phyloP scores from a whole-genome alignment of 2,888 invertebrate genomes.

The Sinotaia quadrata region DNA sequence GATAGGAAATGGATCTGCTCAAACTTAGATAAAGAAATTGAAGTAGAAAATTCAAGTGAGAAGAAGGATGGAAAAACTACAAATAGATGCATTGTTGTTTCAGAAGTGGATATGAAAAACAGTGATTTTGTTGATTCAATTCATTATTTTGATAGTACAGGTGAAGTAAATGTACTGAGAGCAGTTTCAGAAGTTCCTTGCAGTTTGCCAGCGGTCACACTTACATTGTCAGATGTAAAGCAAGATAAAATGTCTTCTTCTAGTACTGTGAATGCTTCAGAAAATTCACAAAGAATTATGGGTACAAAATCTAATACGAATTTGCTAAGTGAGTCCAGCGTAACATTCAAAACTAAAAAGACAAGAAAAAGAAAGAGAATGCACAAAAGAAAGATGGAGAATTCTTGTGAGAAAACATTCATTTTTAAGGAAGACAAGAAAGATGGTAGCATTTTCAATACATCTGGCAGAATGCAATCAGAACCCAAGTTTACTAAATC shows the following conservation, averaged over 20 bases:
- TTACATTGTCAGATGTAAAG: not conserved
- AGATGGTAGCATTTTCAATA: not conserved
- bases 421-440: not conserved
- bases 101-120: too few relatives aligned
- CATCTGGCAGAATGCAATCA: not conserved
- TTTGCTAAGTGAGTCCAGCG: not conserved
- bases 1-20: too few relatives aligned
- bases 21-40: too few relatives aligned
- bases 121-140: too few relatives aligned
- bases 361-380: not conserved
- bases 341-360: too few relatives aligned
- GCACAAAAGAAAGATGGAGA: constrained; percentile 2
- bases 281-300: too few relatives aligned
- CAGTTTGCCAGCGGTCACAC: not conserved
- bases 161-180: too few relatives aligned
- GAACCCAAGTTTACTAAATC: constrained; percentile 7
- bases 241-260: not conserved
- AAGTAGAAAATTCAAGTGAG: too few relatives aligned
- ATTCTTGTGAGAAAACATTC: not conserved
- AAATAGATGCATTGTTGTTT: too few relatives aligned
- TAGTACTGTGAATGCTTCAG: not conserved
- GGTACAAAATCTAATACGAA: too few relatives aligned
- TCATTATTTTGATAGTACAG: too few relatives aligned
- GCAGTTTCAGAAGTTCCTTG: not conserved
- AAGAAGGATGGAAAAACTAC: too few relatives aligned